Conservation (phyloP, 2,797 vertebrate genomes). For the Oreochromis grahami region DNA sequence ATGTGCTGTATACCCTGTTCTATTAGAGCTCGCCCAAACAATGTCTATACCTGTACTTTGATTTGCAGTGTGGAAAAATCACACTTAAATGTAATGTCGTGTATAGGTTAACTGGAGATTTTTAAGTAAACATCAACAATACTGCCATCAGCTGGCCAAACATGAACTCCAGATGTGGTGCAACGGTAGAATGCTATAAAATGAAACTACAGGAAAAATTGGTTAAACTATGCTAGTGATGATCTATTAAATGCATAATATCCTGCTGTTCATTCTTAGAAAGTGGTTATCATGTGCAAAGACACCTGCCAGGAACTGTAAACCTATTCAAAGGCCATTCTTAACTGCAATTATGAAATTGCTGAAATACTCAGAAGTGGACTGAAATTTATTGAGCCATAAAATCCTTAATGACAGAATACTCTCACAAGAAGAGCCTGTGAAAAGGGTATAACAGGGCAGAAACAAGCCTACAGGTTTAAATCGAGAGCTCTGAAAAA, state of each 20-base stretch:
- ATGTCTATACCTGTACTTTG: not conserved
- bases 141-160: slow-evolving; percentile 5
- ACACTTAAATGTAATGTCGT: not conserved
- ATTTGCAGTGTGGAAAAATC: not conserved
- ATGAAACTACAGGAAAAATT: not conserved
- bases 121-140: not conserved
- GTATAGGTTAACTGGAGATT: too few relatives aligned
- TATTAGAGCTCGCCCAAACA: not conserved
- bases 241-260: not conserved
- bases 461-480: not conserved
- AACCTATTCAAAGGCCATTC: not conserved
- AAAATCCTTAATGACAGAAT: not conserved
- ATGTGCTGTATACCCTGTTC: not conserved
- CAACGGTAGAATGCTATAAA: not conserved
- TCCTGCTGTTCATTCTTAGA: not conserved
- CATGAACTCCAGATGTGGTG: not conserved
- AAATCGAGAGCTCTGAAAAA: not conserved
- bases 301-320: not conserved
- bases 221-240: not conserved
- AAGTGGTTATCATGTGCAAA: not conserved
- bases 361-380: not conserved
- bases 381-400: not conserved
- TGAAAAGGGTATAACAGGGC: not conserved
- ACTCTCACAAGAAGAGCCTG: not conserved
- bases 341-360: not conserved